These are phyloP conservation scores for Romanogobio albipinnatus DNA, from an alignment of 2,113 vertebrate genomes.

Conservation along the genomic window DNA sequence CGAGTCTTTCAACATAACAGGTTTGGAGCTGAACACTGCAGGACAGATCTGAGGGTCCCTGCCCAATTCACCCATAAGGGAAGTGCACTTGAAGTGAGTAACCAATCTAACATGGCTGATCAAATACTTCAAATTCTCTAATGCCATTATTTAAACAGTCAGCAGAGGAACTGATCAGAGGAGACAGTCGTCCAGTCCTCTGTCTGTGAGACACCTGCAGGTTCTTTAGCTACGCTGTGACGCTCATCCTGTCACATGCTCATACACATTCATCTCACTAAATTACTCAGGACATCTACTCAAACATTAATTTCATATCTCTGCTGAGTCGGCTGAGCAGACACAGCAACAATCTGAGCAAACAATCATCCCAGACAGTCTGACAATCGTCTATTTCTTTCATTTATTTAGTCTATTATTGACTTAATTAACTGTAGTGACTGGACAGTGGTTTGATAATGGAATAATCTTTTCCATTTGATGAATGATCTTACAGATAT, in stretches of 20 bases:
- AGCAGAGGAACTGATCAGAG: slow-evolving; percentile 32
- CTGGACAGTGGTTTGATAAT: too few species aligned
- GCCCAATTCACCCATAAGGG: neutral
- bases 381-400: neutral
- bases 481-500: too few species aligned
- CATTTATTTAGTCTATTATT: too few species aligned
- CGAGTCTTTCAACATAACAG: neutral
- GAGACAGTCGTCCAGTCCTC: slow-evolving; percentile 50
- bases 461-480: too few species aligned
- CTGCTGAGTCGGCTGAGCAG: neutral
- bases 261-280: neutral
- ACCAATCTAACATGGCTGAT: neutral
- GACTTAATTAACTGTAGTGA: too few species aligned
- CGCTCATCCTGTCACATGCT: neutral
- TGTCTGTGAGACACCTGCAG: slow-evolving; percentile 45
- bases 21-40: neutral
- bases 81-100: neutral
- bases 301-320: neutral
- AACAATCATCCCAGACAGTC: neutral
- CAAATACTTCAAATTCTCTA: neutral
- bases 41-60: neutral
- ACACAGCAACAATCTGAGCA: neutral
- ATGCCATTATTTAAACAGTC: neutral
- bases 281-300: neutral
- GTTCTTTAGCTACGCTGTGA: slow-evolving; percentile 3